Evolutionary conservation across 2,113 vertebrate genomes (phyloP), one percentile per base, ranked within the genome.

Genomic region (Nyctibius bracteatus): DNA sequence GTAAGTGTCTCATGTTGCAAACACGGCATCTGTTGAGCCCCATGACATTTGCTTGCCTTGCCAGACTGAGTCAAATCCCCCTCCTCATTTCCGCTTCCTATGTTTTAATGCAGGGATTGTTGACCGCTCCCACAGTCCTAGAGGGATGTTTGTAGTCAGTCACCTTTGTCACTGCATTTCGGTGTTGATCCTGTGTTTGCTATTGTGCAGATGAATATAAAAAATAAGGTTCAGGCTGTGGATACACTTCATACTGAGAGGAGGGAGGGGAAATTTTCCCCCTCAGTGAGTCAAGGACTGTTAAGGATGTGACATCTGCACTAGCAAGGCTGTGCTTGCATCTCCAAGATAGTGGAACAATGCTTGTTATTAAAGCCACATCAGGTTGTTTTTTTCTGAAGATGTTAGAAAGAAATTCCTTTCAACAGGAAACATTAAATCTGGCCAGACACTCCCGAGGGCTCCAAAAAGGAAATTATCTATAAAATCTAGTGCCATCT

Each of bases 301-400:
- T 68, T 77, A 68, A 75, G 77, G 57, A 74, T 96, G 61, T 75
- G 93, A 89, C 70, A 92, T 91, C 61, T 96, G 77, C 73, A 35
- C 65, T 47, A 62, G n/a, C 61, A 75, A 75, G 31, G 33, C 68
- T 79, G 27, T 57, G 44, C 65, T 89, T 65, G 44, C 73, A 57
- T 57, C 58, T 72, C 89, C 44, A 71, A 67, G 68, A 51, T 86
- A 84, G 59, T 63, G 55, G 55, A 94, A 84, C 77, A 79, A 75
- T 79, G 46, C 19, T 71, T 62, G 44, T 78, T 87, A 72, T 86
- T 92, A 89, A 86, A 88, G 25, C 59, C 51, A 70, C 30, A 59
- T 31, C 67, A 70, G 8, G 4, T 10, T 27, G 23, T 63, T 67
- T 85, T 51, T 61, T 75, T 30, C 89, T 79, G 39, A 78, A 75